Evolutionary conservation across 2,888 invertebrate genomes (phyloP).

Genomic region (Graphium colonna): DNA sequence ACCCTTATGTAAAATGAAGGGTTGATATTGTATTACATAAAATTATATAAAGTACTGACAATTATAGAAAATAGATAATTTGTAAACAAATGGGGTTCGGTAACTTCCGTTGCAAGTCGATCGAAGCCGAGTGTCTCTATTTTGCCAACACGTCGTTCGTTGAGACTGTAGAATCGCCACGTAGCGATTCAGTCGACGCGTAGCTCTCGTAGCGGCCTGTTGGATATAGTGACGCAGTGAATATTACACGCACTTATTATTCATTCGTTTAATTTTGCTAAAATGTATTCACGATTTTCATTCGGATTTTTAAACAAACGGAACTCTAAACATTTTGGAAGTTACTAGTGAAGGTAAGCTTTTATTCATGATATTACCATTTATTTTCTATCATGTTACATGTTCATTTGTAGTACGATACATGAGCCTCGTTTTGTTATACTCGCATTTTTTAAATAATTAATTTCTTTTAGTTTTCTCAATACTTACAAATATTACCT

Average conservation of each 20-base stretch:
- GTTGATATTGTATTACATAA: not conserved
- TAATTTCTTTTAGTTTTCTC: too few relatives aligned
- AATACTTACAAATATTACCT: too few relatives aligned
- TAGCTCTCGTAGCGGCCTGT: conserved; percentile 48
- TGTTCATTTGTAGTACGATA: too few relatives aligned
- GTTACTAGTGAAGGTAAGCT: too few relatives aligned
- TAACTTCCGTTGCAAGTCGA: conserved; percentile 53
- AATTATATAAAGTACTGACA: conserved; percentile 4
- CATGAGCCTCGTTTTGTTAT: too few relatives aligned
- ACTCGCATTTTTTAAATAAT: too few relatives aligned
- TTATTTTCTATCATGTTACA: too few relatives aligned
- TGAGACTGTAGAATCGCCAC: conserved; percentile 42
- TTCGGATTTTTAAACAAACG: too few relatives aligned
- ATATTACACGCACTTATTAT: conserved; percentile 20
- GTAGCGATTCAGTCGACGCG: conserved; percentile 69
- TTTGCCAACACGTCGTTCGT: conserved; percentile 33
- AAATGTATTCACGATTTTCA: too few relatives aligned
- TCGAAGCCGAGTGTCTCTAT: conserved; percentile 47
- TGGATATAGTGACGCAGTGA: conserved; percentile 24
- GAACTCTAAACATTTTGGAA: too few relatives aligned
- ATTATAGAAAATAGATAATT: conserved; percentile 20
- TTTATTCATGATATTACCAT: too few relatives aligned
- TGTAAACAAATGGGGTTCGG: conserved; percentile 57
- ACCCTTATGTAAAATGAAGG: not conserved
- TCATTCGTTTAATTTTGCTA: too few relatives aligned